These are phyloP conservation scores for Hippocampus guttulatus DNA, from an alignment of 2,113 vertebrate species.

Conservation along the genomic window DNA sequence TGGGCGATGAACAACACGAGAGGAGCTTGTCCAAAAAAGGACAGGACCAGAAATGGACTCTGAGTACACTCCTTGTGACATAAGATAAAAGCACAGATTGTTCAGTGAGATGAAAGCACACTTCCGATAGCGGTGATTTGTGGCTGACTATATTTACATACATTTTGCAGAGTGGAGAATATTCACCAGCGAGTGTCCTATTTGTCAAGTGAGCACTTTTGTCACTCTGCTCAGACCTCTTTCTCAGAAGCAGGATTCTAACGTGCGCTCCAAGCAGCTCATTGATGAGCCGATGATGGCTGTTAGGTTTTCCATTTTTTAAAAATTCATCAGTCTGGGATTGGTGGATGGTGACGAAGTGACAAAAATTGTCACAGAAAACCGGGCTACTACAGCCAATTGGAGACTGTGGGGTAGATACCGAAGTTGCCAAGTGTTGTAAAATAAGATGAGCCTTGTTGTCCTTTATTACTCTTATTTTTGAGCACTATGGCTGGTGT, in stretches of 20 bases:
- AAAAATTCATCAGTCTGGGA: not conserved
- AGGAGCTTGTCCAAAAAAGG: constrained; percentile 47
- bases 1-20: constrained; percentile 21
- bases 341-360: not conserved
- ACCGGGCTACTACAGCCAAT: not conserved
- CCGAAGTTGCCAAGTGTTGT: too few species aligned
- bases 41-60: constrained; percentile 27
- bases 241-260: not conserved
- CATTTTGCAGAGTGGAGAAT: not conserved
- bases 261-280: not conserved
- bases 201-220: not conserved
- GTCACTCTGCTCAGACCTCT: not conserved
- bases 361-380: not conserved
- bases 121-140: not conserved
- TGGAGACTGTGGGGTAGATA: not conserved
- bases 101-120: not conserved
- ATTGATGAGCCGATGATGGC: not conserved
- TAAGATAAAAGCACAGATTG: constrained; percentile 20
- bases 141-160: constrained; percentile 1
- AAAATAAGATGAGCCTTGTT: too few species aligned
- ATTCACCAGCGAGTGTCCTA: not conserved
- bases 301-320: too few species aligned
- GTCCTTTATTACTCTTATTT: too few species aligned
- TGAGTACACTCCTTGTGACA: constrained; percentile 4
- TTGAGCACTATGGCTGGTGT: too few species aligned